These are phyloP conservation scores for Pseudochaenichthys georgianus DNA, from an alignment of 2,797 vertebrate species.

Conservation along the genomic window DNA sequence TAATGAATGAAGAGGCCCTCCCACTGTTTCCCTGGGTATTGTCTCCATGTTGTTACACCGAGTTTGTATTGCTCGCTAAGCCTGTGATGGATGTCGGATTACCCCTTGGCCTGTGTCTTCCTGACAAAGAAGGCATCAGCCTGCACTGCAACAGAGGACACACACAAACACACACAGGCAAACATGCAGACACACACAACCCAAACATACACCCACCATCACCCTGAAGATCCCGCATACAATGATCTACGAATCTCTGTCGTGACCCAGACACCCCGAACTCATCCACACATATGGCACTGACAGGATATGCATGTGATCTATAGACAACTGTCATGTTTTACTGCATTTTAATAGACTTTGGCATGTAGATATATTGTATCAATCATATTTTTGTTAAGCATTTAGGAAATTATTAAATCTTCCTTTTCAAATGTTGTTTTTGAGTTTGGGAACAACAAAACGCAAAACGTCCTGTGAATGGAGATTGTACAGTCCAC, in stretches of 20 bases:
- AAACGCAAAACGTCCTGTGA: too few relatives aligned
- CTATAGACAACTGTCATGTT: not conserved
- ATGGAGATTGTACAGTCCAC: too few relatives aligned
- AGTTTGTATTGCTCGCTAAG: slow-evolving; percentile 78
- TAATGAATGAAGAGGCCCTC: slow-evolving; percentile 76
- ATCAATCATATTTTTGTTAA: too few relatives aligned
- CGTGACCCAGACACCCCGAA: slow-evolving; percentile 47
- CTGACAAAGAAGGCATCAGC: slow-evolving; percentile 73
- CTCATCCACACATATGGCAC: slow-evolving; percentile 39
- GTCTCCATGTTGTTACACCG: slow-evolving; percentile 76
- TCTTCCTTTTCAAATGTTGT: too few relatives aligned
- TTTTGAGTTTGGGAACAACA: too few relatives aligned
- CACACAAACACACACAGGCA: slow-evolving; percentile 46
- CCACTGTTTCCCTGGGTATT: slow-evolving; percentile 76
- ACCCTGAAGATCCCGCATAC: slow-evolving; percentile 43
- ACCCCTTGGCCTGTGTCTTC: slow-evolving; percentile 73
- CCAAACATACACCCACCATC: slow-evolving; percentile 50
- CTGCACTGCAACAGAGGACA: slow-evolving; percentile 58
- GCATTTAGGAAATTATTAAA: too few relatives aligned
- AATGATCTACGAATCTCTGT: slow-evolving; percentile 50
- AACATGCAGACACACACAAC: slow-evolving; percentile 38
- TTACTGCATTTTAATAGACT: too few relatives aligned
- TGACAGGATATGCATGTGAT: not conserved
- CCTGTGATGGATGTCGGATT: slow-evolving; percentile 85
- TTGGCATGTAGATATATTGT: too few relatives aligned